These are phyloP conservation scores for Ctenosaura bakeri DNA, from an alignment of 2,797 vertebrate species.

Conservation along the genomic window DNA sequence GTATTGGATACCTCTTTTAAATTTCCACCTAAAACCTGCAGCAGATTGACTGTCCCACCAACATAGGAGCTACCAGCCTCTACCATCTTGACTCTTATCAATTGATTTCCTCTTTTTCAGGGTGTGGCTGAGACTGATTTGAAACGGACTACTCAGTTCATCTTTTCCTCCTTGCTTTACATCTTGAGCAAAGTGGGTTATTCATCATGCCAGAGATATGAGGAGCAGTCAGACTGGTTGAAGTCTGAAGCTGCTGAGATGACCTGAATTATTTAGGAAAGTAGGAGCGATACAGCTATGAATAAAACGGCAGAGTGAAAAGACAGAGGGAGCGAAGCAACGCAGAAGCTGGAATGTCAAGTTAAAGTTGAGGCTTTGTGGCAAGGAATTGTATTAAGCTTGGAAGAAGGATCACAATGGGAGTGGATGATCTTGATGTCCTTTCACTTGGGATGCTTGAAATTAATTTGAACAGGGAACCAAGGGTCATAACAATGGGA, in stretches of 20 bases:
- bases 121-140: neutral
- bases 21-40: no score
- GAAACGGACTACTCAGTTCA: neutral
- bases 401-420: neutral
- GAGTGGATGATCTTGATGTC: neutral
- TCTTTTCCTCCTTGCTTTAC: neutral
- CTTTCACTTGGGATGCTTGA: neutral
- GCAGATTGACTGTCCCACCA: no score
- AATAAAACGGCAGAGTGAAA: neutral
- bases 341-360: neutral
- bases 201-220: neutral
- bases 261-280: neutral
- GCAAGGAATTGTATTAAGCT: neutral
- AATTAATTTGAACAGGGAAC: neutral
- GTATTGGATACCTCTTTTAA: no score
- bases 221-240: neutral
- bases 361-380: neutral
- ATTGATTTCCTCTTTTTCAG: neutral
- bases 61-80: neutral
- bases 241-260: neutral
- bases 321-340: no score
- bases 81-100: neutral
- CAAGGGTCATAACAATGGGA: neutral
- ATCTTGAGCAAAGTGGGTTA: neutral
- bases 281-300: no score